Conservation (phyloP, 2,888 invertebrate species). For the Ramazzottius varieornatus region DNA sequence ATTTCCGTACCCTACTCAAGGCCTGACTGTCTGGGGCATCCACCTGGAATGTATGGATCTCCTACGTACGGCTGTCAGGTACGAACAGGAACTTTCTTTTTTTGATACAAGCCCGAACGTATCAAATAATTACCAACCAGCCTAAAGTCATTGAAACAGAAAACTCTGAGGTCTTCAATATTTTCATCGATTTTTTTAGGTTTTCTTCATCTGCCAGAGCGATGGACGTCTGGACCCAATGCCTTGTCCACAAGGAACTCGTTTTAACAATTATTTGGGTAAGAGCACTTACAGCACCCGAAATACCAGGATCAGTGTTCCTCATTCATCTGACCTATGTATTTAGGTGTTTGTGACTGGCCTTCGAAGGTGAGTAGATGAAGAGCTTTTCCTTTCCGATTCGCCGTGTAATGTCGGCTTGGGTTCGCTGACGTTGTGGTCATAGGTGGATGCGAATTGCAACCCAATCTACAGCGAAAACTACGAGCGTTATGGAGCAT, state of each 20-base stretch:
- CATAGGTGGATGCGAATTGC: constrained; percentile 1
- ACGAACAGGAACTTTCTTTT: no score
- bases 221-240: background rate
- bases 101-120: no score
- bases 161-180: no score
- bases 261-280: background rate
- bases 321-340: no score
- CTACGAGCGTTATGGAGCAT: background rate
- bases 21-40: background rate
- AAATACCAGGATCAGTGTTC: no score
- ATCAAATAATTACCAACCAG: no score
- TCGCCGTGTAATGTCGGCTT: no score
- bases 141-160: no score
- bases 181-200: no score
- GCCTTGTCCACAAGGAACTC: background rate
- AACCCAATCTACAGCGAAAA: background rate
- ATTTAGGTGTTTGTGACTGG: background rate
- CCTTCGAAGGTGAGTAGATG: background rate
- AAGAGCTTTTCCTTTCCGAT: no score
- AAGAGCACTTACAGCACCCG: no score
- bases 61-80: background rate
- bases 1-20: background rate
- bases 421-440: no score
- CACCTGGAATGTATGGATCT: background rate
- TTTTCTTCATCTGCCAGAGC: background rate